Base-by-base conservation (phyloP, 2,797 vertebrate genomes). In the Malurus splendens region DNA sequence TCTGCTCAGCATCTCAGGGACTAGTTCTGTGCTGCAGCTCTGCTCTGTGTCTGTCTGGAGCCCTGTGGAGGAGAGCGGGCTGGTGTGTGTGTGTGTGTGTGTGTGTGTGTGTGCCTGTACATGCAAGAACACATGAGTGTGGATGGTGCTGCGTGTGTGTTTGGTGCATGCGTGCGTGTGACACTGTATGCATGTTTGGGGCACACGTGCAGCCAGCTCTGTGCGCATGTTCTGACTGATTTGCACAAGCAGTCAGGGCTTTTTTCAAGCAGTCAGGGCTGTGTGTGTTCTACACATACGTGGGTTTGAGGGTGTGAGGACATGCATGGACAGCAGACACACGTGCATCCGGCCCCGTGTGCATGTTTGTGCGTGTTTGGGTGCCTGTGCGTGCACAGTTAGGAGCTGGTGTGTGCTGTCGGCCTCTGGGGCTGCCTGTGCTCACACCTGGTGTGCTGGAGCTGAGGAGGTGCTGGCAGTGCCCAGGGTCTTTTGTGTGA, bases 111-210 rank as follows among this genome's bases (percentile, higher is more conserved):
- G 27, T 51, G 28, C 33, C 24, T 72, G 36, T 42, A 20, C 0
- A 0, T 11, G n/a, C 0, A 0, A 45, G 41, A 27, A n/a, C 18
- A 54, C 6, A 1, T 1, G 20, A 20, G 3, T 36, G n/a, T 0
- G 0, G n/a, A 7, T 20, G 18, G 33, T 51, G 23, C 41, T 74
- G 20, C 3, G 2, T 14, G 36, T 24, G 54, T 0, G 0, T 55
- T 30, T 18, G 18, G 16, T 41, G 28, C 32, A 23, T 12, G 52
- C 1, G 0, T 14, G 36, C 6, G 6, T n/a, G 24, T 23, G 19
- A 36, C 41, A 7, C 18, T 44, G 39, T 51, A 15, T 14, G 44
- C 5, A 0, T 3, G 2, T 65, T 60, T 22, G 17, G 13, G 32
- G 47, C 22, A 17, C 13, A 4, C 7, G 7, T 10, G n/a, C 55